phyloP scores from a whole-genome alignment of 2,888 invertebrate genomes.

The Heliconius hortense region DNA sequence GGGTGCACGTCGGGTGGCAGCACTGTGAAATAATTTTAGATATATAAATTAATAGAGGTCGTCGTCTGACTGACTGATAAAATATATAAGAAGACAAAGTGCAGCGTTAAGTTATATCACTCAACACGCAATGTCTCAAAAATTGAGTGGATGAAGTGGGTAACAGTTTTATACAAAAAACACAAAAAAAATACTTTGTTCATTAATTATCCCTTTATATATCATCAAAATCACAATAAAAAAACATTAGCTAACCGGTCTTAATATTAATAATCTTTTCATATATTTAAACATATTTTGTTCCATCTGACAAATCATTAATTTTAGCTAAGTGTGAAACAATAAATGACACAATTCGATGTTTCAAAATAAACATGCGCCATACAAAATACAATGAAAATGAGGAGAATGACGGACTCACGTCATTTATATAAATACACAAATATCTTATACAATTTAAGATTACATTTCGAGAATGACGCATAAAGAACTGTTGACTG shows the following conservation, averaged over 20 bases:
- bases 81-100: neutral
- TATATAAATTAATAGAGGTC: neutral
- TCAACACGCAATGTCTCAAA: neutral
- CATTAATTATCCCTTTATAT: too few relatives aligned
- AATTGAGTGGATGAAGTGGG: neutral
- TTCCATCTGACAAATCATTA: slow-evolving; percentile 9
- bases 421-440: slow-evolving; percentile 38
- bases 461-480: slow-evolving; percentile 31
- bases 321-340: slow-evolving; percentile 14
- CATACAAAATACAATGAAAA: slow-evolving; percentile 18
- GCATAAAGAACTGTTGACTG: slow-evolving; percentile 33
- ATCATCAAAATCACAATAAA: neutral
- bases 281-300: neutral
- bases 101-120: neutral
- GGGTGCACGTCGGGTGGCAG: slow-evolving; percentile 72
- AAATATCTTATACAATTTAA: slow-evolving; percentile 28
- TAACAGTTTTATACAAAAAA: too few relatives aligned
- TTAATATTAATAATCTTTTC: neutral
- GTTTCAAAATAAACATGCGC: slow-evolving; percentile 24
- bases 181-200: too few relatives aligned
- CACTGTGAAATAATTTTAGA: slow-evolving; percentile 50
- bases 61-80: neutral
- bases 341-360: slow-evolving; percentile 18
- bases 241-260: too few relatives aligned
- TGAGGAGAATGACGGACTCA: slow-evolving; percentile 15